A percentile compares a stretch with the other conserved stretches of the same genome.
phyloP scores from a whole-genome alignment of 2,797 vertebrate genomes.

The Yasuhikotakia modesta region DNA sequence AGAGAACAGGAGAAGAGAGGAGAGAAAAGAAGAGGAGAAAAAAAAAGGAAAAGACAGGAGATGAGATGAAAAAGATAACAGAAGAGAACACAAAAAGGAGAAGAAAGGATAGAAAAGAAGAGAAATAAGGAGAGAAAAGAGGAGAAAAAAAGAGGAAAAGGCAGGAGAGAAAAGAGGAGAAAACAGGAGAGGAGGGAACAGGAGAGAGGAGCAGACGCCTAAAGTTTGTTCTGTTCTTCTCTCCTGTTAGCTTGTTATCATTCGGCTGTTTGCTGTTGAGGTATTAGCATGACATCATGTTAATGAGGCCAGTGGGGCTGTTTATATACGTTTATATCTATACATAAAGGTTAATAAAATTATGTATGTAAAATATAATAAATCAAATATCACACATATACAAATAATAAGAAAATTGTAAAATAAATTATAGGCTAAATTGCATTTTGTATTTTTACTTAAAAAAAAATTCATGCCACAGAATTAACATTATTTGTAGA shows the following conservation, averaged over 20 bases:
- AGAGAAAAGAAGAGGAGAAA: too few species aligned
- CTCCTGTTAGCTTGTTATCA: conserved; percentile 20
- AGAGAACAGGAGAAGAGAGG: too few species aligned
- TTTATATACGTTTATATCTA: not conserved
- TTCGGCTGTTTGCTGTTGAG: conserved; percentile 66
- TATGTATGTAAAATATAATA: not conserved
- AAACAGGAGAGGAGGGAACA: too few species aligned
- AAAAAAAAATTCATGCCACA: not conserved
- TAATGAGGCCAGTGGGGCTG: conserved; percentile 67
- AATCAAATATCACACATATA: not conserved
- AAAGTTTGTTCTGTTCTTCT: conserved; percentile 20
- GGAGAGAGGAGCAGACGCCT: not conserved
- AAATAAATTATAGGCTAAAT: not conserved
- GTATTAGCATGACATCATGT: conserved; percentile 76
- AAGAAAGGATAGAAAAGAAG: too few species aligned
- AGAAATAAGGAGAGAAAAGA: too few species aligned
- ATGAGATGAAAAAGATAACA: too few species aligned
- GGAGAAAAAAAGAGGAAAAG: too few species aligned
- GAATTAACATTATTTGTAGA: not conserved
- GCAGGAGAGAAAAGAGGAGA: too few species aligned
- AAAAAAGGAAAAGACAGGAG: too few species aligned
- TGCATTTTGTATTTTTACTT: not conserved
- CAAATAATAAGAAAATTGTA: not conserved
- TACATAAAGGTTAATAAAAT: not conserved
- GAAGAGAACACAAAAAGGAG: too few species aligned